phyloP scores from a whole-genome alignment of 2,888 invertebrate genomes.

The Leptarthrus brevirostris region DNA sequence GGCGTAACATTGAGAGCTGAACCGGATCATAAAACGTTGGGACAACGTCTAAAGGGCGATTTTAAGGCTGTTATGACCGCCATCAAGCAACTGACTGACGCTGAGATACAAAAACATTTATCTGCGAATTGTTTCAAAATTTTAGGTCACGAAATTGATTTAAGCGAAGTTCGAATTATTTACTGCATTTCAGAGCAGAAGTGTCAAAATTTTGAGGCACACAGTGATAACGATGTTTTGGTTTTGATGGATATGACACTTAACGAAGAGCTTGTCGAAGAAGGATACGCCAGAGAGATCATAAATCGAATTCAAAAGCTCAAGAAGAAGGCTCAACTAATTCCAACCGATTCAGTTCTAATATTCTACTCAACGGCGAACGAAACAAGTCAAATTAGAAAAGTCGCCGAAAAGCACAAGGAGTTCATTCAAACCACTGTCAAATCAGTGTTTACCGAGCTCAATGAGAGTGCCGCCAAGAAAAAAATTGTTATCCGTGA shows the following conservation, averaged over 20 bases:
- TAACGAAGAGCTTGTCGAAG: constrained; percentile 90
- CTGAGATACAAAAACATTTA: constrained; percentile 81
- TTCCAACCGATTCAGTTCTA: constrained; percentile 90
- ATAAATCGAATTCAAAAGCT: constrained; percentile 96
- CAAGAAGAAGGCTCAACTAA: constrained; percentile 91
- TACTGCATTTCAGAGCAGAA: constrained; percentile 63
- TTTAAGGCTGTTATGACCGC: constrained; percentile 88
- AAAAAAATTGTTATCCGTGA: constrained; percentile 61
- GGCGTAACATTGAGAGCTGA: constrained; percentile 92
- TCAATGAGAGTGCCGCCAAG: constrained; percentile 55
- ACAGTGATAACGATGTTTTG: constrained; percentile 89
- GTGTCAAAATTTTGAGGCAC: constrained; percentile 84
- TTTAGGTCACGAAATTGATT: constrained; percentile 79
- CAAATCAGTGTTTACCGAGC: constrained; percentile 76
- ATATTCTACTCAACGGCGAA: constrained; percentile 76
- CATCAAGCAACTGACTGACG: constrained; percentile 82
- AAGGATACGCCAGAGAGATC: constrained; percentile 95
- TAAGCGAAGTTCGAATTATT: constrained; percentile 85
- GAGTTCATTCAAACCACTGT: constrained; percentile 85
- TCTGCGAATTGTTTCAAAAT: constrained; percentile 78
- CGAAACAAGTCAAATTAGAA: constrained; percentile 71
- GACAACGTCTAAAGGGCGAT: constrained; percentile 87
- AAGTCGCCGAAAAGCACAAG: constrained; percentile 77
- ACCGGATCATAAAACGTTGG: constrained; percentile 89
- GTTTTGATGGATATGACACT: constrained; percentile 90